A percentile compares a stretch with the other conserved stretches of the same genome.
phyloP scores from a whole-genome alignment of 2,113 vertebrate genomes.

The Cricetomys ansorgei region DNA sequence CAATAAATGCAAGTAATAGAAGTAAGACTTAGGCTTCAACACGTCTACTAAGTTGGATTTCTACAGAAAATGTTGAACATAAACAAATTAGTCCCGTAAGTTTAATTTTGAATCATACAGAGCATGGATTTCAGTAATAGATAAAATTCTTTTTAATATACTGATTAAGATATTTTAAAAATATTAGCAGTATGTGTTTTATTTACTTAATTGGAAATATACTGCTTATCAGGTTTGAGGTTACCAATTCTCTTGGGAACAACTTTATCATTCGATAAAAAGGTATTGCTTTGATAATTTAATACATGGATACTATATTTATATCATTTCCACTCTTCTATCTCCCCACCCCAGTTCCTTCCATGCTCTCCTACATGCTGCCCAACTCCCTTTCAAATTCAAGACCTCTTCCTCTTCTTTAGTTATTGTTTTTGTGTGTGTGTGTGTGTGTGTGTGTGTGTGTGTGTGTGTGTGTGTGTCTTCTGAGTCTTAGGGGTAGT shows the following conservation, averaged over 20 bases:
- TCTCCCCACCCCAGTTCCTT: neutral
- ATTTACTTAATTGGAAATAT: neutral
- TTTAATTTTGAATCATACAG: slow-evolving; percentile 39
- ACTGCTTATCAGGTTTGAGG: neutral
- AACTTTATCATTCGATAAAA: neutral
- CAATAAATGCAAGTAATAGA: slow-evolving; percentile 4
- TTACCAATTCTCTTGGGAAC: slow-evolving; percentile 9
- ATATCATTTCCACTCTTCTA: neutral
- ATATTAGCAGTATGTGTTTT: neutral
- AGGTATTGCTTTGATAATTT: neutral
- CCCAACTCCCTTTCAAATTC: neutral
- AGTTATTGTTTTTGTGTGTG: neutral
- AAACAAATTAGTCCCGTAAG: neutral
- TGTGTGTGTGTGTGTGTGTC: neutral
- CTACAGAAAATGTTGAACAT: neutral
- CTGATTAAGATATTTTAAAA: slow-evolving; percentile 16
- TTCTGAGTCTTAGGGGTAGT: neutral
- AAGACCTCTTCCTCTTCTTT: neutral
- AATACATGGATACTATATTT: neutral
- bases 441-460: neutral
- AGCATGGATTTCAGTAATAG: neutral
- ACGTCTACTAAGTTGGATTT: slow-evolving; percentile 11
- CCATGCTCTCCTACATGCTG: neutral
- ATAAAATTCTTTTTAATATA: slow-evolving; percentile 8
- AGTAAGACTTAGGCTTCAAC: neutral